Base-by-base conservation (phyloP, 2,888 invertebrate genomes). In the Nudaria mundana region DNA sequence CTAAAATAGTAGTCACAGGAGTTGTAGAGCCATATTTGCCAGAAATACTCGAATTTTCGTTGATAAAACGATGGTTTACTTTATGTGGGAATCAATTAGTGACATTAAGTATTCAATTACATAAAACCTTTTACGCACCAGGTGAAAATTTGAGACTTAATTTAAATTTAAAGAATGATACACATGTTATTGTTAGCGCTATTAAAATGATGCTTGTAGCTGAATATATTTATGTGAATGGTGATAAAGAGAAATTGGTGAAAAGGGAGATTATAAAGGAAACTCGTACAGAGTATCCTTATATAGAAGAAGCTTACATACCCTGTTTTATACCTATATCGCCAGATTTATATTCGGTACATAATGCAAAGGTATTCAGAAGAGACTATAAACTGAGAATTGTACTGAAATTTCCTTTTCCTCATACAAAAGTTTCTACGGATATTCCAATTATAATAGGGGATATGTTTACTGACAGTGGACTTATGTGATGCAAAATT, bases 361-460 rank as follows among this genome's bases (percentile, higher is more conserved):
- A 65, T 23, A 14, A 67, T 34, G 42, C 62, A 1, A 57, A 48
- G 8, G 44, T 68, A 12, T 40, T 69, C 3, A 28, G 7, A 3
- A 50, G 53, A 11, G 48, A 57, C 2, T 71, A 56, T 14, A 46
- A 33, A 30, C 33, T 70, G 0, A 56, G 36, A 42, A 44, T 70
- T 1, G 65, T 60, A 0, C 31, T 52, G 1, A 39, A 40, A 26
- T 23, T 71, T 1, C 66, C 71, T 1, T 36, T 63, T 3, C 68
- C 62, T 6, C 37, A 65, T 25, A 31, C 36, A 4, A 61, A 69
- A 42, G 33, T 50, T 5, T 40, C 41, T 3, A 29, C 46, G 0
- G 50, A 63, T 20, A 44, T 65, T 10, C 66, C 66, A 23, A 48
- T 71, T 23, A 56, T 62, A 2, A 57, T 71, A 24, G 63, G 64